Base-by-base conservation (phyloP, 2,888 invertebrate species). In the Boloria selene region DNA sequence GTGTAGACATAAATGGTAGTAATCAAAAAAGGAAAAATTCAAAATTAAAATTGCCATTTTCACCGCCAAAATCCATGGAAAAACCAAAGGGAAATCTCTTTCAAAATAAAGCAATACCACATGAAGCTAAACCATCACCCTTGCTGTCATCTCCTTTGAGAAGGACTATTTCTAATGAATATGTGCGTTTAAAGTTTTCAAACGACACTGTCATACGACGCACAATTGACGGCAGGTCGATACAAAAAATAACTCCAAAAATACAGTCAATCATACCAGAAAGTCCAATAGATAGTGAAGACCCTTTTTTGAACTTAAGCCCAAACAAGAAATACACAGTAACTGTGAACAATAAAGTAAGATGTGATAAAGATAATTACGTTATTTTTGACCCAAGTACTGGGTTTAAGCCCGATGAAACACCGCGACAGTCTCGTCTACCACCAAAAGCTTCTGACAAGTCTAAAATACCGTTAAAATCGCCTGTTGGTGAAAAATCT, bases 311-410 rank as follows among this genome's bases (percentile, higher is more conserved):
- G 55, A 91, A 92, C 72, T 79, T 93, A 69, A 92, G 92, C 71
- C 93, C 93, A 3, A 93, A 93, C 74, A 93, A 93, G 83, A 93
- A 93, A 76, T 93, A 93, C 71, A 93, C 93, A 6, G 91, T 93
- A 26, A 93, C 93, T 55, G 85, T 92, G 45, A 92, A 92, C 73
- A 91, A 92, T 75, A 91, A 83, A 84, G 92, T 93, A 62, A 80
- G 93, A 72, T 93, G 91, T 75, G 93, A 93, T 76, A 93, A 93
- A 78, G 93, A 93, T 72, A 92, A 93, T 77, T 93, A 93, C 70
- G 92, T 92, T 17, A 88, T 93, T 75, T 93, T 92, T 71, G 93
- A 93, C 78, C 93, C 93, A 1, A 78, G 77, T 55, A 90, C 90
- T 59, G 93, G 93, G n/a, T 93, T 93, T 73, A 85, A 86, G 54